phyloP scores from a whole-genome alignment of 1,140 invertebrate species.

The Drosophila nigrodunni region DNA sequence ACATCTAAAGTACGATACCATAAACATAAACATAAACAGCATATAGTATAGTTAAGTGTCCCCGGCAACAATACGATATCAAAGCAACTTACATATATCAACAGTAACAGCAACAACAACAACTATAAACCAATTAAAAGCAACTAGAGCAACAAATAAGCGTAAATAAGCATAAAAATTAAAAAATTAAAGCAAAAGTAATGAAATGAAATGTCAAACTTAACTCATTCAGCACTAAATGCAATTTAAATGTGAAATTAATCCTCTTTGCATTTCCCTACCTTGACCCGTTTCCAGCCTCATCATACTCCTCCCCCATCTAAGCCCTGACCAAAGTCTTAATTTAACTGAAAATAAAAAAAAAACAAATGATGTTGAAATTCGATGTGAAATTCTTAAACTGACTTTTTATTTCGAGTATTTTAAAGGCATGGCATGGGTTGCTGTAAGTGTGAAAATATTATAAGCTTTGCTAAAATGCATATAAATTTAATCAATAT shows the following conservation, averaged over 20 bases:
- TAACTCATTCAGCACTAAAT: constrained; percentile 73
- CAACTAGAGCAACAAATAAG: constrained; percentile 27
- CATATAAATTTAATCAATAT: no score
- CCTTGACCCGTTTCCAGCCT: neutral
- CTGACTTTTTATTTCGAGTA: constrained; percentile 5
- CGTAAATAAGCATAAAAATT: constrained; percentile 42
- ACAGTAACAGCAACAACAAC: constrained; percentile 10
- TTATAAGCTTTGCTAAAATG: no score
- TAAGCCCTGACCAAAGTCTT: constrained; percentile 45
- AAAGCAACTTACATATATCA: constrained; percentile 76
- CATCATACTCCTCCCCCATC: constrained; percentile 8
- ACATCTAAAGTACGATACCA: constrained; percentile 45
- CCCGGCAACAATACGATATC: constrained; percentile 53
- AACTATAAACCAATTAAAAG: constrained; percentile 30
- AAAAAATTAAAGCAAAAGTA: constrained; percentile 36
- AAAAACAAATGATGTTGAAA: constrained; percentile 70
- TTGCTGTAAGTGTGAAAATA: no score
- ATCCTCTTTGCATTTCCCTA: neutral
- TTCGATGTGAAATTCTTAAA: constrained; percentile 67
- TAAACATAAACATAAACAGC: constrained; percentile 44
- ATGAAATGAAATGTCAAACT: constrained; percentile 50
- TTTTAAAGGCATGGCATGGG: neutral
- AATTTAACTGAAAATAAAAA: constrained; percentile 69
- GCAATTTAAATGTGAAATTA: constrained; percentile 74
- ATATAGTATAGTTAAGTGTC: constrained; percentile 38